Evolutionary conservation across 2,113 vertebrate genomes (phyloP).

Genomic region (Clinocottus analis): DNA sequence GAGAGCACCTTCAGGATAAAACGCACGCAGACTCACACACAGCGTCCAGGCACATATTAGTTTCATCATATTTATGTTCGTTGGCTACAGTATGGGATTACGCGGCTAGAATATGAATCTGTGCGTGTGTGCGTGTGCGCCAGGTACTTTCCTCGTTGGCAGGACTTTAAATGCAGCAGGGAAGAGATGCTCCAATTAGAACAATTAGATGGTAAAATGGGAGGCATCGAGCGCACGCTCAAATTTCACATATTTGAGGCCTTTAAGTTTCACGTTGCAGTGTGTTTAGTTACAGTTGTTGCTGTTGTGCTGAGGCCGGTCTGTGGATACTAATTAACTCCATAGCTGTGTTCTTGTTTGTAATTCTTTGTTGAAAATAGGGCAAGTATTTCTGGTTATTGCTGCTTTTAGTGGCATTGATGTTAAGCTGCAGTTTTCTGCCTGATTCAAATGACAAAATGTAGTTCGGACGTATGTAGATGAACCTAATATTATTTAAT

Average conservation of each 20-base stretch:
- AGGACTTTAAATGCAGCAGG: constrained; percentile 24
- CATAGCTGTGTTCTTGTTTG: neutral
- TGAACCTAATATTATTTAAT: too few species aligned
- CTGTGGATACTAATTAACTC: neutral
- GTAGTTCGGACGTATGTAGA: too few species aligned
- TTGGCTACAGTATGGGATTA: constrained; percentile 44
- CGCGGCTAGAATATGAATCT: constrained; percentile 23
- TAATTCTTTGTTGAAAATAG: neutral
- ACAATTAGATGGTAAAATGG: constrained; percentile 56
- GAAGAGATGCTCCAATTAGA: constrained; percentile 52
- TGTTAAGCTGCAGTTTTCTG: neutral
- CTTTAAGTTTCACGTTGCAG: constrained; percentile 5
- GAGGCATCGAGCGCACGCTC: constrained; percentile 21
- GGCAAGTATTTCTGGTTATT: neutral
- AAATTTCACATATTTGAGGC: constrained; percentile 46
- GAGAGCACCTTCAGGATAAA: constrained; percentile 53
- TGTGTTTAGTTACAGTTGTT: constrained; percentile 14
- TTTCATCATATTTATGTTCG: constrained; percentile 44
- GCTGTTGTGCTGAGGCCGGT: neutral
- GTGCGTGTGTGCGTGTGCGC: constrained; percentile 6
- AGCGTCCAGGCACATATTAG: constrained; percentile 19
- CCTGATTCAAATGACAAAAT: neutral
- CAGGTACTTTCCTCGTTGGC: constrained; percentile 68
- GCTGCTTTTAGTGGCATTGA: neutral
- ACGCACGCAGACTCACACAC: constrained; percentile 32